A percentile compares a stretch with the other conserved stretches of the same genome.
Conservation (phyloP, 2,797 vertebrate genomes). For the Florisuga fusca region DNA sequence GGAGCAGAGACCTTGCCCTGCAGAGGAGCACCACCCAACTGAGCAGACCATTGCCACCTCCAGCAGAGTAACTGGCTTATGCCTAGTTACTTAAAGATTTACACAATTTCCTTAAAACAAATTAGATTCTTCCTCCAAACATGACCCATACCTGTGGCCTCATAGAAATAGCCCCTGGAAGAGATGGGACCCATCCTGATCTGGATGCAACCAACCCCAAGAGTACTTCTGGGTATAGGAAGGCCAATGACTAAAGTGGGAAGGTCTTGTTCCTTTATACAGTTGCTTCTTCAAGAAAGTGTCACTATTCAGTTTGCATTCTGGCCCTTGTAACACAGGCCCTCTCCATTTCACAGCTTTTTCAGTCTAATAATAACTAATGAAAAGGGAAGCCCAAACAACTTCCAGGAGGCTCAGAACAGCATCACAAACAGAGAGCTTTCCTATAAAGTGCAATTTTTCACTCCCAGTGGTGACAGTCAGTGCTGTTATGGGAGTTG, state of each 20-base stretch:
- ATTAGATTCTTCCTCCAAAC: background rate
- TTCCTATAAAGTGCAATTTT: background rate
- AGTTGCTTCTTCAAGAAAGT: background rate
- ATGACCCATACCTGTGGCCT: background rate
- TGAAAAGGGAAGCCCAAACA: background rate
- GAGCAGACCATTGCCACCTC: background rate
- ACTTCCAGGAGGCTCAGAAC: background rate
- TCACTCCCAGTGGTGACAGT: background rate
- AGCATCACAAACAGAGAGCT: background rate
- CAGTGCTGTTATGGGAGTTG: background rate
- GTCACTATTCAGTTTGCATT: background rate
- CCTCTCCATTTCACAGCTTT: background rate
- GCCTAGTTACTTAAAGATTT: background rate
- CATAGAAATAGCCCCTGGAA: background rate
- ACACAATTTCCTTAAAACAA: background rate
- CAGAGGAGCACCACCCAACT: background rate
- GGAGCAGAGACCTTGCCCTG: background rate
- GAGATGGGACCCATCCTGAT: background rate
- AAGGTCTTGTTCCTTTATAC: accelerated
- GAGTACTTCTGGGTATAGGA: background rate
- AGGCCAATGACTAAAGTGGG: background rate
- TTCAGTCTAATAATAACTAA: background rate
- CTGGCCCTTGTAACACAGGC: background rate
- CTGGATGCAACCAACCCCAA: background rate
- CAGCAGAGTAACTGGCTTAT: background rate